Evolutionary conservation across 2,113 vertebrate species (phyloP).

Genomic region (Cyphomyrus discorhynchus): DNA sequence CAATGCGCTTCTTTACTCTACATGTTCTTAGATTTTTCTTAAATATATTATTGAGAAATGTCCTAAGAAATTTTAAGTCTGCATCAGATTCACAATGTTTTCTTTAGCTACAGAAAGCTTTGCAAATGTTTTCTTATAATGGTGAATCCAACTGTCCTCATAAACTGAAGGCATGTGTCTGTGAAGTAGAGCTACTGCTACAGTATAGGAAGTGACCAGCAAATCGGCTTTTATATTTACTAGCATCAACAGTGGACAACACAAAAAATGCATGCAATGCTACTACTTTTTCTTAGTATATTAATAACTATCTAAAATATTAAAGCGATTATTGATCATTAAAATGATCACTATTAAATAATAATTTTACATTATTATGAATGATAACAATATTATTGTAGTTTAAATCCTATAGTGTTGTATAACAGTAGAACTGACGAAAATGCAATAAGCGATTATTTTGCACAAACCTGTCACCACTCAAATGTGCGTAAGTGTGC

Average conservation of each 20-base stretch:
- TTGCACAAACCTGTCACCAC: too few species aligned
- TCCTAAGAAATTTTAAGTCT: background rate
- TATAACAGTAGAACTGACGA: background rate
- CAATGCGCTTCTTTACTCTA: background rate
- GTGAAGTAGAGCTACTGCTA: background rate
- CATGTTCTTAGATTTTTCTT: background rate
- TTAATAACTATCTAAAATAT: background rate
- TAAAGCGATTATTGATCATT: background rate
- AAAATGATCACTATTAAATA: background rate
- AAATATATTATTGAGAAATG: background rate
- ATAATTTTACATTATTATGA: background rate
- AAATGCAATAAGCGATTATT: background rate
- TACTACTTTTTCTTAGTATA: background rate
- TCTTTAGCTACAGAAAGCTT: background rate
- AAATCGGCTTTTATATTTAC: background rate
- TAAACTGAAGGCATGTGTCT: background rate
- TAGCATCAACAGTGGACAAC: background rate
- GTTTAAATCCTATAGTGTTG: background rate
- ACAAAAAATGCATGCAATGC: background rate
- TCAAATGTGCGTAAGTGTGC: too few species aligned
- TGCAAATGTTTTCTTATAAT: background rate
- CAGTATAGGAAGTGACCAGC: background rate
- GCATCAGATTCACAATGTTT: background rate
- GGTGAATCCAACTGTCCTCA: background rate
- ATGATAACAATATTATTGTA: background rate